Percentiles rank a stretch among this genome's conserved stretches.
phyloP scores from a whole-genome alignment of 1,140 invertebrate species.

The Cryptotermes secundus region DNA sequence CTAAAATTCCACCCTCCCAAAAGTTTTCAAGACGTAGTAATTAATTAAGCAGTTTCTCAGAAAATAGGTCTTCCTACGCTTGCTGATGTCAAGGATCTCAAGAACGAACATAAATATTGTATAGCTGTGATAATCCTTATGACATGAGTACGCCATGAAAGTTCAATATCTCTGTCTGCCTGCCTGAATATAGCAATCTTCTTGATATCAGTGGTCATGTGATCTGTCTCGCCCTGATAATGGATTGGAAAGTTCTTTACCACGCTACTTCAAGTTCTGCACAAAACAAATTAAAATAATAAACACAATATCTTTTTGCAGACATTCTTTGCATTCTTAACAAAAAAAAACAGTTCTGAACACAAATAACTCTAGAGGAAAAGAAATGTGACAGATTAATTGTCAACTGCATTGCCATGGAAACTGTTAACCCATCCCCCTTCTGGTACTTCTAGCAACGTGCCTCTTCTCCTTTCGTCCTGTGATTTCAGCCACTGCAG shows the following conservation, averaged over 20 bases:
- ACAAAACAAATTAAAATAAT: constrained; percentile 18
- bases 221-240: background rate
- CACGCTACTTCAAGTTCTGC: background rate
- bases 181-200: background rate
- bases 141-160: background rate
- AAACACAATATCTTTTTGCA: background rate
- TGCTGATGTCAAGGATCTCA: background rate
- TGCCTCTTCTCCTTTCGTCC: background rate
- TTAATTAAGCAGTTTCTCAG: no score
- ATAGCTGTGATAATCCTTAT: background rate
- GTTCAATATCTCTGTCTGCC: background rate
- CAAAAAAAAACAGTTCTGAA: background rate
- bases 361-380: background rate
- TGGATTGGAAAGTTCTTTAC: background rate
- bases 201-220: background rate
- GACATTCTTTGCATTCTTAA: background rate
- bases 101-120: background rate
- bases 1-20: no score
- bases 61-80: no score
- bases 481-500: background rate
- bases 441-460: background rate
- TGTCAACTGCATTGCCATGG: background rate
- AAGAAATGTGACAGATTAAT: background rate
- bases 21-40: no score
- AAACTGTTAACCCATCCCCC: background rate